Base-by-base conservation (phyloP, 2,113 vertebrate genomes). In the Nansenia antarctica region DNA sequence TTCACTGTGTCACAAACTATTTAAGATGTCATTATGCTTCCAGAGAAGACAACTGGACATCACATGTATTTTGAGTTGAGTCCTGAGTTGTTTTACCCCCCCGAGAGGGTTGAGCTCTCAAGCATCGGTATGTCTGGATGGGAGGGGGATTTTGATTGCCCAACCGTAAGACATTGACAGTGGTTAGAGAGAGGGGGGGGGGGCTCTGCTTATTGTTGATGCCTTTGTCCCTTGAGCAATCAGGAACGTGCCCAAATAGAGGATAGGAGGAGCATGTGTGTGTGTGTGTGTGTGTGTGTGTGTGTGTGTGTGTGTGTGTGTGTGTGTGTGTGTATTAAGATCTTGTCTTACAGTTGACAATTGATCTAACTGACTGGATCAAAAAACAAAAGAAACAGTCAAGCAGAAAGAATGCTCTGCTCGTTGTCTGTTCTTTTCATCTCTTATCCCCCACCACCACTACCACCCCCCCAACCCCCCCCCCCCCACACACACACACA, bases 201-300 rank as follows among this genome's bases (percentile, higher is more conserved):
- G 7, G 20, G 11, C 64, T 47, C 18, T 72, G 29, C 65, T 74
- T 42, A 52, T 66, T 60, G 62, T 26, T 67, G 65, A 75, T 72
- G 61, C 37, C 67, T 72, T 67, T 54, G 27, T 65, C 78, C 76
- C 70, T 70, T 79, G 79, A 83, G 67, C 63, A 62, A 39, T 61
- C 72, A 75, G 70, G 73, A 85, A 70, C 88, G 30, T 74, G 71
- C 27, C 18, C 71, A 42, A 63, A 24, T 54, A 27, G 18, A 22
- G 18, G 58, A n/a, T 15, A 24, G 39, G 55, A 32, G 3, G 45
- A 31, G 29, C 3, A 22, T 57, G 52, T 49, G 34, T 58, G 49
- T 61, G n/a, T n/a, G 22, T 39, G 65, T 39, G 30, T 31, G 49
- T 42, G 22, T 20, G 29, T 30, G 29, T 26, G 31, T 3, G 15